Base-by-base conservation (phyloP, 2,113 vertebrate genomes). In the Poeciliopsis retropinna region DNA sequence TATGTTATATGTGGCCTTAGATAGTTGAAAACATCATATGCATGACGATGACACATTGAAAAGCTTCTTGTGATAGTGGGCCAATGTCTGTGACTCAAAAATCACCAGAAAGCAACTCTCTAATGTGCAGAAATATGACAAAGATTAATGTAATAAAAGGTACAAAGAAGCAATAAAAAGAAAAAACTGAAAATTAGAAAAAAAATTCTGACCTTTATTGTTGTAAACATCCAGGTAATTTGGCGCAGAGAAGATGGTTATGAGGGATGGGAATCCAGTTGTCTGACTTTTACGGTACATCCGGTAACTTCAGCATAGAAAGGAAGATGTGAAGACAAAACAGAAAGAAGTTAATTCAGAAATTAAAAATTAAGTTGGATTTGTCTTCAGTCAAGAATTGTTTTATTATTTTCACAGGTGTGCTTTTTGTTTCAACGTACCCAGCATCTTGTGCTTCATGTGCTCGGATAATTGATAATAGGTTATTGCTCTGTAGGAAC, bases 401-500 rank as follows among this genome's bases (percentile, higher is more conserved):
- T 70, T 57, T 73, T 66, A 41, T 68, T 19, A 28, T n/a, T 25
- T 31, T 15, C 39, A 5, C 17, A 47, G 5, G 32, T 31, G 67
- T 68, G 60, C 64, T 34, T 54, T 28, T 4, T 15, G 72, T 57
- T n/a, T 57, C 34, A 39, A 92, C 97, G 90, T 95, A 99, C 97
- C 98, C 98, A 75, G 98, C 98, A 67, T 99, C 98, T 82, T 99
- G 98, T 91, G 98, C 98, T 96, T 99, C 98, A 12, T 99, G 98
- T 72, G 98, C 98, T 95, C 98, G 96, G 73, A 99, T 98, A 89
- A 99, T 96, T 88, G 98, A 99, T 94, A 99, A 95, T 94, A 99
- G 95, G 91, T 99, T 99, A 96, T 99, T 99, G 95, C 98, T 98
- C 95, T 99, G 98, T 93, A 99, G 95, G 94, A 99, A 99, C 92